These are phyloP conservation scores for Parazoanthus swiftii DNA, from an alignment of 92 coral and sea anemone genomes.

Conservation along the genomic window DNA sequence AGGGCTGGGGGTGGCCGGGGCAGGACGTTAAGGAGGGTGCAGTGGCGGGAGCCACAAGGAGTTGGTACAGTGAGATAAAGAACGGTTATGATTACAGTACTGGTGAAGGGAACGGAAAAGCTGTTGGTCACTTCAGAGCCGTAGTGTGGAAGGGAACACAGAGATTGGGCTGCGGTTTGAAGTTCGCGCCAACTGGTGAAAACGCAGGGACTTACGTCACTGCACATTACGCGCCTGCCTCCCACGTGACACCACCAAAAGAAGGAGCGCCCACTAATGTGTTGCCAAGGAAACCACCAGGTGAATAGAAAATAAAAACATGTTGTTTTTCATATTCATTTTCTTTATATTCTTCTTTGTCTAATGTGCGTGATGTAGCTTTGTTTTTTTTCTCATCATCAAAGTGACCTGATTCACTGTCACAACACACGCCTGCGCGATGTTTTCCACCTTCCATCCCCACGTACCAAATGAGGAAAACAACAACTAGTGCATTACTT, in stretches of 20 bases:
- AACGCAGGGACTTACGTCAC: conserved; percentile 71
- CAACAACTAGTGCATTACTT: no score
- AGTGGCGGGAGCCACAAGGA: conserved; percentile 67
- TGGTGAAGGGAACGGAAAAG: conserved; percentile 60
- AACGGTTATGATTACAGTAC: conserved; percentile 64
- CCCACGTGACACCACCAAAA: conserved; percentile 45
- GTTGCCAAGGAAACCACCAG: conserved; percentile 54
- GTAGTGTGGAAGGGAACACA: conserved; percentile 73
- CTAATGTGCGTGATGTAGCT: neutral
- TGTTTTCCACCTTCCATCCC: no score
- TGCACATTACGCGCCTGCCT: conserved; percentile 75
- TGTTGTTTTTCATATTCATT: neutral
- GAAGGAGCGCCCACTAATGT: conserved; percentile 55
- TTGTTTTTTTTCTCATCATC: no score
- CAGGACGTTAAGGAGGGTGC: conserved; percentile 71
- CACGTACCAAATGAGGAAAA: no score
- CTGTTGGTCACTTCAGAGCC: conserved; percentile 71
- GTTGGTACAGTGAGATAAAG: conserved; percentile 88
- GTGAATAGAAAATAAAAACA: neutral
- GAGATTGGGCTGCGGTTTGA: conserved; percentile 72
- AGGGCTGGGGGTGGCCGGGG: conserved; percentile 76
- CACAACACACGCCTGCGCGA: no score
- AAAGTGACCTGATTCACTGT: no score
- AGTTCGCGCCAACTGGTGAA: conserved; percentile 32
- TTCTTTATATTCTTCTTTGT: neutral